Evolutionary conservation across 2,888 invertebrate genomes (phyloP), one percentile per base, ranked within the genome.

Genomic region (Octonoba sinensis): DNA sequence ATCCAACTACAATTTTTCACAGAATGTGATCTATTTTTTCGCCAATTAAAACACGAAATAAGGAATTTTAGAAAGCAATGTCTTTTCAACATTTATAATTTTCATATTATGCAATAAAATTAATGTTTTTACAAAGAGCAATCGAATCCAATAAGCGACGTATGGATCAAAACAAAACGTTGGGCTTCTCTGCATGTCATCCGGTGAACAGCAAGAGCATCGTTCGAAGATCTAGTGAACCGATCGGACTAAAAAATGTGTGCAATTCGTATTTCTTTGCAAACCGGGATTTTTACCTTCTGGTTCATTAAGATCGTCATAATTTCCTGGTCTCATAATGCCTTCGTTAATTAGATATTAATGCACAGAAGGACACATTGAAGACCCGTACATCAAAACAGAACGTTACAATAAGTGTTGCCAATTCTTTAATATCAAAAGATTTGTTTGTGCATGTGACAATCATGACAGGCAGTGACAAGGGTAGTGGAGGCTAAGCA

Each of bases 271-370:
- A 57, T 22, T 57, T 57, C 0, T 18, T 18, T 54, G 1, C 15
- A 3, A 57, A 8, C 3, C 18, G 20, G 27, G 13, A 27, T 24
- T 20, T 18, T 20, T 82, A 82, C 82, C 82, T 66, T 59, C 76
- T 44, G 72, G 22, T 36, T 75, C 70, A 46, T 66, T 76, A 15
- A 82, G 71, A 72, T 82, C 82, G 51, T 72, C 82, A 62, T 71
- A 77, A 20, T 77, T 36, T 56, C 82, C 82, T 46, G 76, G 82
- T 66, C 76, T 76, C 76, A 82, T 77, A 62, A n/a, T 77, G 62
- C 70, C 62, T 69, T 54, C 44, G 60, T 67, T 73, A 81, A 69
- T 81, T 69, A 69, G 60, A 62, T 56, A 59, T 56, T 56, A 47
- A 24, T 46, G 69, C 67, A 60, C 22, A 27, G 44, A n/a, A 49